Conservation (phyloP, 2,888 invertebrate species). For the Eumacrocentrus americanus region DNA sequence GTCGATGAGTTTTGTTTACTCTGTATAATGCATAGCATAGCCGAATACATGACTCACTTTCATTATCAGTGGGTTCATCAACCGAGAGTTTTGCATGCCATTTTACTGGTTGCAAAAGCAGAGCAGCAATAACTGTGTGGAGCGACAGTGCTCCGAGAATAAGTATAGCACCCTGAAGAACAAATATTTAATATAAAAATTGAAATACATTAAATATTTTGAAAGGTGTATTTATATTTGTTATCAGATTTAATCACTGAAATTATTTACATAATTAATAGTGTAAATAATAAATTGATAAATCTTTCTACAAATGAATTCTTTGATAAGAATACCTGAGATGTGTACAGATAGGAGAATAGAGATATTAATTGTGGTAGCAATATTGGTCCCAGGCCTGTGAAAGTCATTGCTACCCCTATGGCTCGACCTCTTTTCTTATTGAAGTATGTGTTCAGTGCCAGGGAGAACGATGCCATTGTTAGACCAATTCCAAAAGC, state of each 20-base stretch:
- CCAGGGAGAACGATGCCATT: slow-evolving; percentile 69
- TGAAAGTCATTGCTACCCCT: slow-evolving; percentile 70
- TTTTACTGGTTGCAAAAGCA: slow-evolving; percentile 71
- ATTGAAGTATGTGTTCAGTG: slow-evolving; percentile 71
- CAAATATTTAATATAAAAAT: neutral
- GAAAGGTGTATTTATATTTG: too few relatives aligned
- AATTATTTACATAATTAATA: too few relatives aligned
- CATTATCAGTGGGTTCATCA: slow-evolving; percentile 37
- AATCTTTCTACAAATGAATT: too few relatives aligned
- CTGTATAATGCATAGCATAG: too few relatives aligned
- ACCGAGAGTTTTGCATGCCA: slow-evolving; percentile 65
- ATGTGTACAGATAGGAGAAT: slow-evolving; percentile 66
- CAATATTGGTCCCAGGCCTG: slow-evolving; percentile 71
- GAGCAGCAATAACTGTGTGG: slow-evolving; percentile 68
- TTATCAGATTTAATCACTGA: too few relatives aligned
- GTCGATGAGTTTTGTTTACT: too few relatives aligned
- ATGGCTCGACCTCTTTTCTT: slow-evolving; percentile 69
- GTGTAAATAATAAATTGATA: too few relatives aligned
- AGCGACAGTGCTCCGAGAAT: slow-evolving; percentile 69
- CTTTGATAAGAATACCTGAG: slow-evolving; percentile 60
- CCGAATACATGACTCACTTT: slow-evolving; percentile 24
- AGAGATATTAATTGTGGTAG: slow-evolving; percentile 69
- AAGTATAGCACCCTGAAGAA: slow-evolving; percentile 66
- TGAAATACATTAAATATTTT: too few relatives aligned
- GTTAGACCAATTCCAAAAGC: slow-evolving; percentile 69